These are phyloP conservation scores for Caenorhabditis sp. DNA, from an alignment of 2,888 invertebrate genomes.

Conservation along the genomic window DNA sequence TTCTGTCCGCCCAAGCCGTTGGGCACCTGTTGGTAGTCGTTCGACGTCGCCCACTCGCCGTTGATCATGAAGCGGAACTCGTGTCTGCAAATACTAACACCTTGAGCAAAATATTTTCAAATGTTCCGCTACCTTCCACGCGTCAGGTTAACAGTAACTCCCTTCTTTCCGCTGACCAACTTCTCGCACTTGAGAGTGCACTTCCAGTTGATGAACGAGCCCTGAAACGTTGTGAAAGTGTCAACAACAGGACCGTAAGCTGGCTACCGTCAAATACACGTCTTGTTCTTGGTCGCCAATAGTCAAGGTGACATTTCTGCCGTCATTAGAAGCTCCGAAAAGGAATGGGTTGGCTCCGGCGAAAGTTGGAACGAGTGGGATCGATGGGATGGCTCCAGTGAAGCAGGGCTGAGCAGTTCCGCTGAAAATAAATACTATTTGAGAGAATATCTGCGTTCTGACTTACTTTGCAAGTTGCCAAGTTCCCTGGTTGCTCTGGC, in stretches of 20 bases:
- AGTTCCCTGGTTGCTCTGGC: conserved; percentile 41
- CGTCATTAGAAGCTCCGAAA: conserved; percentile 35
- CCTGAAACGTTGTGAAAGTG: conserved; percentile 63
- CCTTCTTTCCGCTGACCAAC: conserved; percentile 59
- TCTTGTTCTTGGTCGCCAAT: conserved; percentile 62
- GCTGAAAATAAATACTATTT: conserved; percentile 14
- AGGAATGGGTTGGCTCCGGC: conserved; percentile 35
- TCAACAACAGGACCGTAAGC: too few species aligned
- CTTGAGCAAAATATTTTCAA: not conserved
- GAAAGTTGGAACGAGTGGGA: conserved; percentile 43
- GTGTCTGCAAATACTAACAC: conserved; percentile 53
- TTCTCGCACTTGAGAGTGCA: conserved; percentile 70
- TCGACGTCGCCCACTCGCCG: conserved; percentile 69
- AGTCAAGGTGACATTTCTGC: conserved; percentile 65
- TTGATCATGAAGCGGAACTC: conserved; percentile 75
- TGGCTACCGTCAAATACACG: conserved; percentile 69
- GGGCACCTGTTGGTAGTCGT: conserved; percentile 59
- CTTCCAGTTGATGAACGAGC: conserved; percentile 75
- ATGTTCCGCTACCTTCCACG: conserved; percentile 61
- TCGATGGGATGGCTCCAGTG: conserved; percentile 35
- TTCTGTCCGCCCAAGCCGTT: conserved; percentile 68
- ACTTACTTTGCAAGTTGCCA: conserved; percentile 51
- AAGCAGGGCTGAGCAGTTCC: conserved; percentile 34
- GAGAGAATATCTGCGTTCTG: not conserved
- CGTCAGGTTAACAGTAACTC: conserved; percentile 71